phyloP scores from a whole-genome alignment of 2,113 vertebrate species.

The Eublepharis macularius region DNA sequence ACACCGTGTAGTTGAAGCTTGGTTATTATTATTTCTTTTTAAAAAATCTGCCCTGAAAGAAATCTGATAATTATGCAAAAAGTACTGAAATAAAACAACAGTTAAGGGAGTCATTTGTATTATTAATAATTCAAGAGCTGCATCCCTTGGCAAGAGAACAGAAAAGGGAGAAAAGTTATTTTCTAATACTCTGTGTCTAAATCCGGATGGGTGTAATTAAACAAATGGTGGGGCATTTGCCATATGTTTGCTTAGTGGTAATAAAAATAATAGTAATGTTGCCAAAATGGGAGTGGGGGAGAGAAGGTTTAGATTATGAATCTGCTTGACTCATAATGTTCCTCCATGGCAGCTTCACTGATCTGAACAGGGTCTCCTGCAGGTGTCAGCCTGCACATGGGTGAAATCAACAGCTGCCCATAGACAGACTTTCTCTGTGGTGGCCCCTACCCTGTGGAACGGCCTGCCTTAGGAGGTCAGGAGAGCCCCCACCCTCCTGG shows the following conservation, averaged over 20 bases:
- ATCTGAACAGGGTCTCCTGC: no score
- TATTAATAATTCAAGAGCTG: conserved; percentile 47
- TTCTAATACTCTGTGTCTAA: conserved; percentile 32
- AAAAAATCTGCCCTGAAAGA: conserved; percentile 17
- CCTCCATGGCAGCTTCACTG: no score
- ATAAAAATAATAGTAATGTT: background rate
- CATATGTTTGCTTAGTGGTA: background rate
- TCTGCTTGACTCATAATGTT: no score
- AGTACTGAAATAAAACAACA: conserved; percentile 39
- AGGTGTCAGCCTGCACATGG: no score
- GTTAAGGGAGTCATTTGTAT: conserved; percentile 23
- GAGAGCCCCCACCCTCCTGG: no score
- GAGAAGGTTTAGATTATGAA: no score
- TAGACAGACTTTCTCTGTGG: no score
- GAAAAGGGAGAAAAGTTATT: background rate
- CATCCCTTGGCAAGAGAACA: conserved; percentile 1
- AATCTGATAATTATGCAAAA: conserved; percentile 37
- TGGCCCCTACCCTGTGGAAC: no score
- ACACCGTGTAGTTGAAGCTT: background rate
- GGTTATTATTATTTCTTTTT: background rate
- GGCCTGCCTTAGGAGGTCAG: no score
- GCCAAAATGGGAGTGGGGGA: no score
- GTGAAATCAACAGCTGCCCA: no score
- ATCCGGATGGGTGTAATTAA: conserved; percentile 10
- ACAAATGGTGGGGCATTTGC: background rate